Base-by-base conservation (phyloP, 2,113 vertebrate species). In the Xiphophorus couchianus region DNA sequence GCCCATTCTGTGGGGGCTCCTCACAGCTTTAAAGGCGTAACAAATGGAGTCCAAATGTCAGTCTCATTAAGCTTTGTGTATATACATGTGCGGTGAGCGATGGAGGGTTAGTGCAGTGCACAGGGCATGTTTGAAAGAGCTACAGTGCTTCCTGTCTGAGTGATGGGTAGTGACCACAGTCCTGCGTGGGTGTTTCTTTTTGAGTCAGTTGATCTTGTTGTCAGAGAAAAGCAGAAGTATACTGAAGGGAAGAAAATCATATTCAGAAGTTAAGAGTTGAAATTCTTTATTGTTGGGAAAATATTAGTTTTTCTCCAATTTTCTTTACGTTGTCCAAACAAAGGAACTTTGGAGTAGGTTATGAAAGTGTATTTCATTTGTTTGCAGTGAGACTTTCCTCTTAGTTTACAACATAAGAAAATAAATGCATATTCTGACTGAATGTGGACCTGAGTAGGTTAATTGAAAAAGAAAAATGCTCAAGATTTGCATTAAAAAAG, bases 21-120 rank as follows among this genome's bases (percentile, higher is more conserved):
- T 51, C 75, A 68, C 31, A 86, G 54, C 63, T 35, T 73, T 70
- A 81, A 17, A 79, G 86, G 64, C 84, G 73, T 73, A 72, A 78
- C 67, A 75, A 69, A 77, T 74, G 77, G 83, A 86, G 27, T 77
- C 82, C 86, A 85, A 84, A 48, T n/a, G 22, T 76, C 39, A 66
- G 65, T 25, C 58, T 27, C 63, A 54, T 67, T 27, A 44, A 76
- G 62, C 60, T 3, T 29, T 71, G 62, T 77, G 67, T n/a, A 62
- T 61, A 11, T 65, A 61, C 65, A 62, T 66, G n/a, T 76, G 48
- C 39, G 66, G 74, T 64, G 35, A 19, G 30, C 58, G 30, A 19
- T 58, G 27, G 71, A 5, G 82, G 30, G 69, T 28, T 67, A 37
- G 67, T 42, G 54, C 69, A 69, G 51, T 79, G 66, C 64, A 66